A percentile compares a stretch with the other conserved stretches of the same genome.
Evolutionary conservation across 1,140 invertebrate genomes (phyloP).

Genomic region (Pogonus chalceus): DNA sequence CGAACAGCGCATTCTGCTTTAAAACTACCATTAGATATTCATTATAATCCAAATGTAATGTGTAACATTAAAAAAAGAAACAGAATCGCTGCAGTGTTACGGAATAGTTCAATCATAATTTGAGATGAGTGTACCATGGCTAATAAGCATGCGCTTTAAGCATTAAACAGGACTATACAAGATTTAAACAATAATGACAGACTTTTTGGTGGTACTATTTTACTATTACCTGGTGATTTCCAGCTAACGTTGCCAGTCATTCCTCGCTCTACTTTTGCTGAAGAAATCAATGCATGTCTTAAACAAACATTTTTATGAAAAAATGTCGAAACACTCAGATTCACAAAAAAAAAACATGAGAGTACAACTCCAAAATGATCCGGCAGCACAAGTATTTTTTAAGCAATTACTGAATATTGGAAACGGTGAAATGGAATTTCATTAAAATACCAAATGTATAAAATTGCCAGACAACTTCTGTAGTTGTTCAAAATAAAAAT

Average conservation of each 20-base stretch:
- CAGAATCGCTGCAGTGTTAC: conserved; percentile 22
- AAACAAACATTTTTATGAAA: conserved; percentile 35
- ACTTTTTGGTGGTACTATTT: conserved; percentile 26
- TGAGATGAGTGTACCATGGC: conserved; percentile 36
- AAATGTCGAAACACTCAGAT: conserved; percentile 29
- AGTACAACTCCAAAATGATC: conserved; percentile 20
- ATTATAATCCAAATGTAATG: conserved; percentile 6
- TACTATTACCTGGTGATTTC: conserved; percentile 31
- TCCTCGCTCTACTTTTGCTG: conserved; percentile 31
- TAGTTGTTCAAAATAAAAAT: not conserved
- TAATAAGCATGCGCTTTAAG: conserved; percentile 25
- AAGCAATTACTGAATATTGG: conserved; percentile 25
- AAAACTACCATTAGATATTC: conserved; percentile 26
- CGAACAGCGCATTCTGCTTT: conserved; percentile 28
- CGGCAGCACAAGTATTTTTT: conserved; percentile 20
- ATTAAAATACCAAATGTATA: conserved; percentile 15
- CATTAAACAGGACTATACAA: conserved; percentile 27
- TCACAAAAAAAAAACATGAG: conserved; percentile 25
- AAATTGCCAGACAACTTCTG: conserved; percentile 17
- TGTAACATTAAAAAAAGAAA: conserved; percentile 19
- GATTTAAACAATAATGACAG: conserved; percentile 24
- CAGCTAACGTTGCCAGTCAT: conserved; percentile 30
- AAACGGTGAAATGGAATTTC: conserved; percentile 16
- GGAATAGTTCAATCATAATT: conserved; percentile 27
- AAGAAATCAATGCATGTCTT: conserved; percentile 36